Percentiles rank a stretch among this genome's conserved stretches.
Conservation (phyloP, 2,797 vertebrate genomes). For the Cossypha dichroa region DNA sequence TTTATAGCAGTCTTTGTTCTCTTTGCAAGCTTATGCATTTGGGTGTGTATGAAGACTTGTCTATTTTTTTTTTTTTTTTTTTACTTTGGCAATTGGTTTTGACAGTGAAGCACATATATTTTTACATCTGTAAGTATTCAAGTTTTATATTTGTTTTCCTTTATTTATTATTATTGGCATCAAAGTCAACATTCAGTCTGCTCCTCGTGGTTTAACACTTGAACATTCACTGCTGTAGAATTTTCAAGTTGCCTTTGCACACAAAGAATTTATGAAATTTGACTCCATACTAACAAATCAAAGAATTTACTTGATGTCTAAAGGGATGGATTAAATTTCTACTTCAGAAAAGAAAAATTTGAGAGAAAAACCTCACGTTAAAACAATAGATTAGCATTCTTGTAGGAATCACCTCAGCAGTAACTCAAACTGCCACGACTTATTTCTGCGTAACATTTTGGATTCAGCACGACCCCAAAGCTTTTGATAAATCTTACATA, state of each 20-base stretch:
- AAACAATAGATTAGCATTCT: background rate
- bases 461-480: background rate
- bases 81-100: background rate
- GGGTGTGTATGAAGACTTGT: slow-evolving; percentile 50
- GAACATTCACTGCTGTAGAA: background rate
- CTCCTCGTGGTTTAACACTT: slow-evolving; percentile 1
- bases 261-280: background rate
- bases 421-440: background rate
- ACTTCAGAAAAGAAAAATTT: background rate
- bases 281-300: slow-evolving; percentile 23
- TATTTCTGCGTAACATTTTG: background rate
- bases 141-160: slow-evolving; percentile 25
- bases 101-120: background rate
- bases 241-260: background rate
- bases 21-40: slow-evolving; percentile 66
- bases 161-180: background rate
- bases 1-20: slow-evolving; percentile 83
- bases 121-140: slow-evolving; percentile 31
- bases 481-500: background rate
- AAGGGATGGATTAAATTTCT: slow-evolving; percentile 21
- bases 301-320: background rate
- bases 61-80: background rate
- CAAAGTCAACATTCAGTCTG: background rate
- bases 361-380: background rate
- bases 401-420: background rate